Evolutionary conservation across 2,113 vertebrate species (phyloP).

Genomic region (Anas platyrhynchos): DNA sequence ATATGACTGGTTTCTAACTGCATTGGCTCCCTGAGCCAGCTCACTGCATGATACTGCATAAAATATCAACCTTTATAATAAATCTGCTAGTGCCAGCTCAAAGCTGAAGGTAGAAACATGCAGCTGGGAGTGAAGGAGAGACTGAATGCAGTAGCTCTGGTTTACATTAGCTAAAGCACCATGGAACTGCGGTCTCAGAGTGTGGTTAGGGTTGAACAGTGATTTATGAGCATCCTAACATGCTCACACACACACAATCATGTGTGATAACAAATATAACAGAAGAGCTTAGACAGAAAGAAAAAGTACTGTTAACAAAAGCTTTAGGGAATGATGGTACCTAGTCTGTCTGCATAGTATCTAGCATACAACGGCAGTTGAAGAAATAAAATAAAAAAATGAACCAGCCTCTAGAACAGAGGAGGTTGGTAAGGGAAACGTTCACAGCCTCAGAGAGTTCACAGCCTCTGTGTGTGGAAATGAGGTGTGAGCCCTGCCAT

Average conservation of each 20-base stretch:
- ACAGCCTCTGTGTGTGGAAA: not conserved
- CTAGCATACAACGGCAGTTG: not conserved
- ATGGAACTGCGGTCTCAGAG: not conserved
- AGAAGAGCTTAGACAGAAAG: not conserved
- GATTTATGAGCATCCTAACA: not conserved
- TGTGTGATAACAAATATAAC: not conserved
- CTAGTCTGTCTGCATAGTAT: not conserved
- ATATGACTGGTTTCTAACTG: not conserved
- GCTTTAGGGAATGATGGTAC: accelerated
- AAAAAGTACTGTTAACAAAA: not conserved
- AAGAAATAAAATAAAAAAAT: not conserved
- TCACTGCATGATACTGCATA: not conserved
- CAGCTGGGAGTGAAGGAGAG: not conserved
- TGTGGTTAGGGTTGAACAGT: not conserved
- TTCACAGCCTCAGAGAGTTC: not conserved
- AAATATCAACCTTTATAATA: not conserved
- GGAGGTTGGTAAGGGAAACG: not conserved
- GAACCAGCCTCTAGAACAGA: not conserved
- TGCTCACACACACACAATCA: accelerated
- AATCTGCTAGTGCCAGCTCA: not conserved
- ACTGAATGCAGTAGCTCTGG: not conserved
- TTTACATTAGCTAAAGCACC: not conserved
- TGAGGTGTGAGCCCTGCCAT: not conserved
- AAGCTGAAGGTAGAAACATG: not conserved
- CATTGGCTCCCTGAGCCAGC: not conserved